Evolutionary conservation across 2,113 vertebrate genomes (phyloP).

Genomic region (Mohoua ochrocephala): DNA sequence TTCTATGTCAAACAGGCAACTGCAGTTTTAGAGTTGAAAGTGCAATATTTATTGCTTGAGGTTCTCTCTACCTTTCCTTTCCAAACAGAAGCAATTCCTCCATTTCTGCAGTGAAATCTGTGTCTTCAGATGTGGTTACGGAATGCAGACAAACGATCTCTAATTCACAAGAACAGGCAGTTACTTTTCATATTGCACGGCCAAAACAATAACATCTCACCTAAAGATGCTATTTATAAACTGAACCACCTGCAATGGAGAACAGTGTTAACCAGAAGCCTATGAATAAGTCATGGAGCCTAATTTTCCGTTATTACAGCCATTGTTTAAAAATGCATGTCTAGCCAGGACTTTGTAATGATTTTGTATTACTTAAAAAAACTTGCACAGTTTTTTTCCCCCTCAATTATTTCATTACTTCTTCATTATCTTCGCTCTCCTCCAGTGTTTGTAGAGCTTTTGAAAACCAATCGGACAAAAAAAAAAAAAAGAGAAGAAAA

Average conservation of each 20-base stretch:
- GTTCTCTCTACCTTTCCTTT: not conserved
- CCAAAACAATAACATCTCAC: slow-evolving; percentile 34
- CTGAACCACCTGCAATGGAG: slow-evolving; percentile 48
- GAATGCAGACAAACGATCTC: not conserved
- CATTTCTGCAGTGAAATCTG: not conserved
- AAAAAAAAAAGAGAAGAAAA: not conserved
- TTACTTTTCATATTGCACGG: not conserved
- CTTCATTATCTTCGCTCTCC: slow-evolving; percentile 42
- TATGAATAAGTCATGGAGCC: slow-evolving; percentile 77
- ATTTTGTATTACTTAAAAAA: slow-evolving; percentile 73
- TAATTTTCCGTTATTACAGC: slow-evolving; percentile 78
- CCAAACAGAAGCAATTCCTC: not conserved
- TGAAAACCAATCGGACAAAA: not conserved
- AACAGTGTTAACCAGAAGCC: slow-evolving; percentile 70
- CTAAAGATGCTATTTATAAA: slow-evolving; percentile 64
- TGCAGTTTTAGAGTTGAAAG: slow-evolving; percentile 10
- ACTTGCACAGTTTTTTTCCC: slow-evolving; percentile 28
- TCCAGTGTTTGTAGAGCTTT: not conserved
- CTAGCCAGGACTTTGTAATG: slow-evolving; percentile 69
- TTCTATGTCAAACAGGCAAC: slow-evolving; percentile 37
- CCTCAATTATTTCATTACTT: slow-evolving; percentile 47
- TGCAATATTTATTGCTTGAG: not conserved
- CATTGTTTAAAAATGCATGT: slow-evolving; percentile 79
- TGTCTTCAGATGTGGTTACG: not conserved
- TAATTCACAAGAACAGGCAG: not conserved